A percentile compares a stretch with the other conserved stretches of the same genome.
phyloP scores from a whole-genome alignment of 1,140 invertebrate species.

The Philotrypesis tridentata region DNA sequence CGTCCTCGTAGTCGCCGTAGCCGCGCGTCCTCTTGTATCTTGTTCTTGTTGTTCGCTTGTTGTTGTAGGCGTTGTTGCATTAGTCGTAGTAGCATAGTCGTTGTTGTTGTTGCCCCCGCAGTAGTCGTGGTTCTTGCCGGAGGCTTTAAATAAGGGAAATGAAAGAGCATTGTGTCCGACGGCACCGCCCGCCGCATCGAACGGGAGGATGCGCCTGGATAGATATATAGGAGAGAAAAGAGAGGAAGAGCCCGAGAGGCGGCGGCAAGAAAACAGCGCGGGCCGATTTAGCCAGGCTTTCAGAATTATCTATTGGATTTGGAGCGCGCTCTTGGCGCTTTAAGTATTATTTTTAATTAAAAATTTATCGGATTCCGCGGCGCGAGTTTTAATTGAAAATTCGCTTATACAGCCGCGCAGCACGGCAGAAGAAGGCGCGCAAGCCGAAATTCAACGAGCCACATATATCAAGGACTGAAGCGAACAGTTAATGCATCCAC shows the following conservation, averaged over 20 bases:
- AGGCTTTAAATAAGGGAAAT: constrained; percentile 56
- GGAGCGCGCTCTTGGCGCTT: constrained; percentile 25
- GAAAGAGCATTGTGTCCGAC: constrained; percentile 59
- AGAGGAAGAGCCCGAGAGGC: constrained; percentile 7
- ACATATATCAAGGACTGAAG: not conserved
- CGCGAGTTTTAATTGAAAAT: constrained; percentile 35
- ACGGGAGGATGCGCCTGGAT: constrained; percentile 23
- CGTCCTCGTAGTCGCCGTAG: constrained; percentile 45
- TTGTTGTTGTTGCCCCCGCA: constrained; percentile 43
- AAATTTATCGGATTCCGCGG: not conserved
- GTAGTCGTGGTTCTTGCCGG: constrained; percentile 45
- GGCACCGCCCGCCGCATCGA: constrained; percentile 26
- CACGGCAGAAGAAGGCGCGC: too few relatives aligned
- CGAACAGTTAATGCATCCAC: not conserved
- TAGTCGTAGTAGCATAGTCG: constrained; percentile 46
- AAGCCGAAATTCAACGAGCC: too few relatives aligned
- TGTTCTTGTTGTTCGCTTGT: constrained; percentile 53
- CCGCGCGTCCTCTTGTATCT: too few relatives aligned
- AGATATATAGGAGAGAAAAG: constrained; percentile 23
- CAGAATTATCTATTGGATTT: constrained; percentile 44
- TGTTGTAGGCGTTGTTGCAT: constrained; percentile 46
- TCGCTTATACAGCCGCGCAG: not conserved
- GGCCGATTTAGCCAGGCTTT: constrained; percentile 26
- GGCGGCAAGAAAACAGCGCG: constrained; percentile 24
- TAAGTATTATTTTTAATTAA: constrained; percentile 35